Conservation (phyloP, 2,888 invertebrate species). For the Apotomis betuletana region DNA sequence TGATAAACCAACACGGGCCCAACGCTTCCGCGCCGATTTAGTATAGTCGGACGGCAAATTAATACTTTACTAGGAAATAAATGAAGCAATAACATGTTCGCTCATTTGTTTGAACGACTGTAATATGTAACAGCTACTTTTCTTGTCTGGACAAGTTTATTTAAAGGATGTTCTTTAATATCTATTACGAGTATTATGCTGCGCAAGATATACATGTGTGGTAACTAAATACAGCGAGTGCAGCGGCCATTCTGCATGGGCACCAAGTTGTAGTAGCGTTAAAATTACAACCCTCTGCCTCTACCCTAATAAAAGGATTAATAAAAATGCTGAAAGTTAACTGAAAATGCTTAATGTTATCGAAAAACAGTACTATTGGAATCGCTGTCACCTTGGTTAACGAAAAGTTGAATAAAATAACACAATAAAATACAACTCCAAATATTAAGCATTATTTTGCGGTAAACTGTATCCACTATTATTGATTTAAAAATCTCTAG, state of each 20-base stretch:
- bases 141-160: slow-evolving; percentile 6
- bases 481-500: slow-evolving; percentile 51
- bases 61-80: slow-evolving; percentile 20
- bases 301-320: too few relatives aligned
- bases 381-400: background rate
- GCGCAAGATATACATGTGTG: too few relatives aligned
- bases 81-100: slow-evolving; percentile 3
- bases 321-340: too few relatives aligned
- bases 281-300: too few relatives aligned
- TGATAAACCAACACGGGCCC: slow-evolving; percentile 43
- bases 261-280: too few relatives aligned
- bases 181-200: too few relatives aligned
- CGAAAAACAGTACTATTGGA: too few relatives aligned
- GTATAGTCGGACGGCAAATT: slow-evolving; percentile 28
- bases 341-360: too few relatives aligned
- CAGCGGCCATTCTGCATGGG: too few relatives aligned
- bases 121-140: background rate
- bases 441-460: background rate
- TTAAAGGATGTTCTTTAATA: background rate
- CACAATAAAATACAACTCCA: background rate
- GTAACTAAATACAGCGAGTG: too few relatives aligned
- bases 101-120: slow-evolving; percentile 10
- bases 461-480: slow-evolving; percentile 37
- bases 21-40: slow-evolving; percentile 47
- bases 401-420: background rate